These are phyloP conservation scores for Epizoanthus fatuus DNA, from an alignment of 92 coral and sea anemone genomes.

Conservation along the genomic window DNA sequence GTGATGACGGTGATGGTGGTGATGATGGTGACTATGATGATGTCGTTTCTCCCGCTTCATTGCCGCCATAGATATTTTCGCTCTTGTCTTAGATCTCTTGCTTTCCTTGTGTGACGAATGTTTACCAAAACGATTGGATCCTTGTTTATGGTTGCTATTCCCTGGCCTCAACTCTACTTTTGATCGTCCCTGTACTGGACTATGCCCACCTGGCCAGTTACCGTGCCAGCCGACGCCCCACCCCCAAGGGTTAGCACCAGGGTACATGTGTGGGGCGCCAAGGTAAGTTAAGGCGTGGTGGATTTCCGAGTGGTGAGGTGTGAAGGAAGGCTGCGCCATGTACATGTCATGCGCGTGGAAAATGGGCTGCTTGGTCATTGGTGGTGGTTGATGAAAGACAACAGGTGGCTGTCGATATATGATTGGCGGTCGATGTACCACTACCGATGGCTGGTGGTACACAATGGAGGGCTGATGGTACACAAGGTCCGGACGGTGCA, in stretches of 20 bases:
- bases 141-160: conserved; percentile 8
- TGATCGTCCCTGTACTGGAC: conserved; percentile 78
- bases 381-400: conserved; percentile 98
- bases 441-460: conserved; percentile 96
- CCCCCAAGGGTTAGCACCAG: conserved; percentile 77
- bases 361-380: conserved; percentile 89
- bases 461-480: conserved; percentile 96
- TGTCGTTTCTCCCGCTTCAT: conserved; percentile 47
- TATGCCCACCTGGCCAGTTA: conserved; percentile 34
- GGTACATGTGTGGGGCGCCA: conserved; percentile 94
- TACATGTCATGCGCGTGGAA: conserved; percentile 87
- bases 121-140: neutral
- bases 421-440: conserved; percentile 96
- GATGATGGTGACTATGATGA: conserved; percentile 38
- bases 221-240: conserved; percentile 72
- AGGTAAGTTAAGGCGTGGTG: conserved; percentile 84
- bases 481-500: conserved; percentile 96
- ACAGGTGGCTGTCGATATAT: conserved; percentile 94
- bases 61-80: conserved; percentile 41
- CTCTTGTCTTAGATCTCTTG: conserved; percentile 17
- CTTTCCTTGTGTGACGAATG: conserved; percentile 24
- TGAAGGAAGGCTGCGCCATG: conserved; percentile 79
- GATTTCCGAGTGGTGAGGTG: conserved; percentile 74
- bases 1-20: conserved; percentile 48
- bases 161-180: conserved; percentile 61